A percentile compares a stretch with the other conserved stretches of the same genome.
Evolutionary conservation across 2,888 invertebrate species (phyloP).

Genomic region (Glyphotaelius pellucidus): DNA sequence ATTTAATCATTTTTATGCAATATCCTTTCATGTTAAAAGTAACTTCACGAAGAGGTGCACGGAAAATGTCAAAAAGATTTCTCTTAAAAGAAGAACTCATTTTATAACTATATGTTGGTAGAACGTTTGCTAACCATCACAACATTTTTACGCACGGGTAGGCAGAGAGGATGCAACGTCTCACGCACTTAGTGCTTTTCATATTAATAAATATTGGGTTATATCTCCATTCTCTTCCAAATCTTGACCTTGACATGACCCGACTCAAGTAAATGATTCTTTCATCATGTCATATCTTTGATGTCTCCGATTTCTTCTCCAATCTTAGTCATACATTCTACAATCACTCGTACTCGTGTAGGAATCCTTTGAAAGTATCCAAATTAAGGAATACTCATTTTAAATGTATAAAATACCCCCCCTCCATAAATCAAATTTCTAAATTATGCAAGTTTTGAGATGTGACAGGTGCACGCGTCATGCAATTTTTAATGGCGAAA

Average conservation of each 20-base stretch:
- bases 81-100: too few relatives aligned
- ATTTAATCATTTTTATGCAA: not conserved
- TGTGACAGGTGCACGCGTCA: conserved; percentile 55
- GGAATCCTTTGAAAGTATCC: not conserved
- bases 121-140: too few relatives aligned
- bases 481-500: conserved; percentile 56
- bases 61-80: too few relatives aligned
- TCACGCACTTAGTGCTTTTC: too few relatives aligned
- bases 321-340: not conserved
- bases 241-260: too few relatives aligned
- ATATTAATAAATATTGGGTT: too few relatives aligned
- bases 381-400: not conserved
- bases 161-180: too few relatives aligned
- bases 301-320: not conserved
- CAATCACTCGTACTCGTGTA: not conserved
- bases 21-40: not conserved
- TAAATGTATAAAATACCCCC: not conserved
- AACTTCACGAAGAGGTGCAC: too few relatives aligned
- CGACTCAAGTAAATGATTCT: too few relatives aligned
- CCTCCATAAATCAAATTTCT: not conserved
- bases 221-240: too few relatives aligned
- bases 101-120: too few relatives aligned
- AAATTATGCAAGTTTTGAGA: not conserved
- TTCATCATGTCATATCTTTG: not conserved
- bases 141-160: too few relatives aligned